Evolutionary conservation across 2,113 vertebrate genomes (phyloP), one percentile per base, ranked within the genome.

Genomic region (Apeltes quadracus): DNA sequence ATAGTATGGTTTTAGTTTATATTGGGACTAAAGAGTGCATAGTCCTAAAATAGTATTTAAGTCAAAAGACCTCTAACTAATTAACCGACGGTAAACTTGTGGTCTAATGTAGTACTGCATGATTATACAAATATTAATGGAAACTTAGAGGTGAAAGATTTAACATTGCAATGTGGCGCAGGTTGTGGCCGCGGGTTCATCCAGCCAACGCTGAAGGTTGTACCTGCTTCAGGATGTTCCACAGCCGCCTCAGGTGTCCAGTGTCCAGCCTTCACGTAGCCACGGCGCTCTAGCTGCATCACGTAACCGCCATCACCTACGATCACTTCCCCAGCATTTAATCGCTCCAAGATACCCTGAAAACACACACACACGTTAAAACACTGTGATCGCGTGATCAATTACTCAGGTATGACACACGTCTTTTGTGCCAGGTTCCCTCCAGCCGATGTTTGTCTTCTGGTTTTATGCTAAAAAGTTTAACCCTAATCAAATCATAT

Each of bases 231-330:
- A n/a, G 96, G 95, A 48, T 96, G 89, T 80, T 97, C 95, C 41
- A 95, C 94, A 0, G 95, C 83, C n/a, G 95, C 95, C 84, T 96
- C 96, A 14, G 96, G 95, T 25, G 96, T 97, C 95, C 95, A 97
- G 48, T 95, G 94, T 4, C 95, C 95, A 4, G 95, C 96, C 84
- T 95, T 96, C 22, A 96, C 95, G 0, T 95, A 97, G 61, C 95
- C 96, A 50, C 95, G 93, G 69, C 95, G 95, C 87, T 96, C 96
- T 54, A 97, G 92, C 1, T 95, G 93, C 79, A 96, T 71, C 64
- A 97, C 96, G 90, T 96, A 96, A 15, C 96, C 96, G 48, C 96
- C 96, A 69, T 96, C 96, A 75, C 96, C 96, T 2, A 97, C 94
- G 50, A 97, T 91, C 79, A 97, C 86, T 84, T 97, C 96, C 34